Evolutionary conservation across 2,113 vertebrate genomes (phyloP).

Genomic region (Ceyx melanurus): DNA sequence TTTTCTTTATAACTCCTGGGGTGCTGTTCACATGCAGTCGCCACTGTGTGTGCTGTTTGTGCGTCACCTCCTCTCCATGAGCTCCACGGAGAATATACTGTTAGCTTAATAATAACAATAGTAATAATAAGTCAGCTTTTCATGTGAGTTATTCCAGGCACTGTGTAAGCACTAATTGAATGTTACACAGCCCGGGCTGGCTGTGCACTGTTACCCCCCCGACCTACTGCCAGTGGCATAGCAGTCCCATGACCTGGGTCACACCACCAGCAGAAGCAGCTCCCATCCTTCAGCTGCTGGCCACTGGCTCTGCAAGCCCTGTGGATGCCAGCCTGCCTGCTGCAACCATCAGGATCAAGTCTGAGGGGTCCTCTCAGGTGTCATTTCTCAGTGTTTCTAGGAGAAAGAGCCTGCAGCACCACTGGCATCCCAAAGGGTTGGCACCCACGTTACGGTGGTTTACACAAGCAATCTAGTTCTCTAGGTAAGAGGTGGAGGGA

Average conservation of each 20-base stretch:
- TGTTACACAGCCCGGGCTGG: background rate
- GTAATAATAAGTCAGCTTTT: constrained; percentile 48
- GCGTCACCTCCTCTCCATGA: constrained; percentile 41
- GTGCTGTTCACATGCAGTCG: constrained; percentile 51
- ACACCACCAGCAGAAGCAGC: background rate
- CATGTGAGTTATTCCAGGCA: constrained; percentile 35
- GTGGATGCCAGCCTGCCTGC: background rate
- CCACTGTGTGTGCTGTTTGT: constrained; percentile 43
- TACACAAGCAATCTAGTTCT: background rate
- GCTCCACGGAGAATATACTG: constrained; percentile 50
- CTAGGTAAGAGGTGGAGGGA: background rate
- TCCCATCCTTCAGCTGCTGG: background rate
- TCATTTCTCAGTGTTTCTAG: background rate
- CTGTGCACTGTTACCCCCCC: background rate
- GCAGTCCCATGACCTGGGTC: background rate
- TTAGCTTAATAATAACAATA: constrained; percentile 65
- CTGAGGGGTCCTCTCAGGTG: background rate
- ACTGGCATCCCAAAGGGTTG: background rate
- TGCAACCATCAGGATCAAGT: background rate
- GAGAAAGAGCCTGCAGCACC: background rate
- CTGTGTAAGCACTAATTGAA: constrained; percentile 42
- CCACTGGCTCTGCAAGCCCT: background rate
- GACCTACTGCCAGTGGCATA: background rate
- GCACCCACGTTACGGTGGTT: accelerated
- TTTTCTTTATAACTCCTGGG: constrained; percentile 51